Base-by-base conservation (phyloP, 2,888 invertebrate genomes). In the Galerucella calmariensis region DNA sequence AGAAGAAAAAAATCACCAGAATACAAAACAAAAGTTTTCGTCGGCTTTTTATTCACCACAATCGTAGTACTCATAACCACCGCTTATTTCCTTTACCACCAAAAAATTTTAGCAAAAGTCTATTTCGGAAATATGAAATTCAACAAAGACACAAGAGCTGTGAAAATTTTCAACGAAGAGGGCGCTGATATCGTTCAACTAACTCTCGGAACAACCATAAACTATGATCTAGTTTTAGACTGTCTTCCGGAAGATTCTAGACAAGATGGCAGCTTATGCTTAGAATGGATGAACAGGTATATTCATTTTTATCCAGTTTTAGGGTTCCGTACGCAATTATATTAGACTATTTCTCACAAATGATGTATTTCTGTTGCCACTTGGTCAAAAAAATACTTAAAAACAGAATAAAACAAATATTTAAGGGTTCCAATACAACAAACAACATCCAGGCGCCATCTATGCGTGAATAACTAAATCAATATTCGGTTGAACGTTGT, bases 61-160 rank as follows among this genome's bases (percentile, higher is more conserved):
- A 92, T 96, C 44, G 92, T 94, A 0, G 94, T 95, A 85, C 90
- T 96, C 85, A 93, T 96, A 24, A 93, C 94, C 0, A 94, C 95
- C 83, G 94, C 96, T 0, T 95, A 96, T 83, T 91, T 94, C 1
- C 91, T 95, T 75, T 96, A 96, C 86, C 93, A 95, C 77, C 94
- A 94, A 82, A 93, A 96, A 85, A 92, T 96, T 0, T 88, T 94
- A 41, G 94, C 95, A 76, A 92, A 93, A 82, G 94, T 94, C 0
- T 95, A 95, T 87, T 96, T 95, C 85, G 92, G 94, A 65, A 92
- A 92, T 83, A 94, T 96, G 69, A 93, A 95, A 86, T 95, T 96
- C 88, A 95, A 94, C 83, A 93, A 94, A 79, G 92, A 92, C 35
- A 93, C 94, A 83, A 89, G 95, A 73, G 87, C 92, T 20, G 90